A percentile compares a stretch with the other conserved stretches of the same genome.
Evolutionary conservation across 2,888 invertebrate genomes (phyloP).

Genomic region (Sinelater perroti): DNA sequence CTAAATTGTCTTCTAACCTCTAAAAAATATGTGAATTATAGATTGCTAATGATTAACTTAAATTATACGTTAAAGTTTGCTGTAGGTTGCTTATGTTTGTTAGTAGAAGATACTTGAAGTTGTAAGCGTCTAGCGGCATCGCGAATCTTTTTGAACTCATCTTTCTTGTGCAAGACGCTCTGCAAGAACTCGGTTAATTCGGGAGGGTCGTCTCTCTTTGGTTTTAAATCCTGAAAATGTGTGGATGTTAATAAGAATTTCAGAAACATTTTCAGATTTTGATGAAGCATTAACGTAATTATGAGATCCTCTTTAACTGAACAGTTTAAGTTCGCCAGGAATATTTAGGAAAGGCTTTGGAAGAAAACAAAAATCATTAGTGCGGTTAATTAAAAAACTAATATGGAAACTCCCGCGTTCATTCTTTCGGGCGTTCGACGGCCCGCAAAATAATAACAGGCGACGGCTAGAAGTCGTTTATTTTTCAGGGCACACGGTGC

Average conservation of each 20-base stretch:
- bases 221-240: slow-evolving; percentile 48
- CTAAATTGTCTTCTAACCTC: no score
- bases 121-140: slow-evolving; percentile 38
- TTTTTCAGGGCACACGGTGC: slow-evolving; percentile 35
- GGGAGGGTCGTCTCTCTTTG: slow-evolving; percentile 52
- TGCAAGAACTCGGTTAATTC: slow-evolving; percentile 55
- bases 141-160: slow-evolving; percentile 55
- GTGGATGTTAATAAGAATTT: background rate
- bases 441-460: slow-evolving; percentile 28
- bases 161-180: slow-evolving; percentile 52
- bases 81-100: no score
- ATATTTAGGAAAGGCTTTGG: background rate
- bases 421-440: slow-evolving; percentile 15
- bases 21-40: no score
- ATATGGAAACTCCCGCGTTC: slow-evolving; percentile 6
- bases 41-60: no score
- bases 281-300: no score
- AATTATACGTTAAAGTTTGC: no score
- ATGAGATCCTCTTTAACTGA: no score
- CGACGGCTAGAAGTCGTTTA: slow-evolving; percentile 35
- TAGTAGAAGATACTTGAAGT: no score
- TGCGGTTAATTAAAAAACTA: slow-evolving; percentile 10
- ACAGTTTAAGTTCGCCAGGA: background rate
- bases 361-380: background rate
- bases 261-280: no score